Evolutionary conservation across 1,140 invertebrate species (phyloP).

Genomic region (Heliconius nattereri): DNA sequence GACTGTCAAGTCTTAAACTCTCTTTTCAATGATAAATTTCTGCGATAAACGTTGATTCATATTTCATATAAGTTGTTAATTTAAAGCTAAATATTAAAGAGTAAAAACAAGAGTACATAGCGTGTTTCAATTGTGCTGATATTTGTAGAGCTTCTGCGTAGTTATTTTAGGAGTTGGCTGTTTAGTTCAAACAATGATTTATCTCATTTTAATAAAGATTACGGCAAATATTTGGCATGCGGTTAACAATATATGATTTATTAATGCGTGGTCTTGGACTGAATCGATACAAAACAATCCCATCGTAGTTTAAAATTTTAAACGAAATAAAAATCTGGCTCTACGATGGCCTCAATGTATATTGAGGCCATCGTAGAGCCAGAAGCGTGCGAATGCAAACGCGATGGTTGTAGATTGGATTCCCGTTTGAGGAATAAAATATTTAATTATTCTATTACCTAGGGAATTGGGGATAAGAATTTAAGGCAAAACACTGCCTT

Average conservation of each 20-base stretch:
- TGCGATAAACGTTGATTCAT: neutral
- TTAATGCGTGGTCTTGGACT: neutral
- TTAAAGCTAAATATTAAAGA: too few species aligned
- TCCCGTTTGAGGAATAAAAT: too few species aligned
- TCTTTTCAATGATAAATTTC: constrained; percentile 6
- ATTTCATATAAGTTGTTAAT: neutral
- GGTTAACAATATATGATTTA: constrained; percentile 7
- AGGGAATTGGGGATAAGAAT: too few species aligned
- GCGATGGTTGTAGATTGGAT: too few species aligned
- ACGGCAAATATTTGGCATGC: constrained; percentile 5
- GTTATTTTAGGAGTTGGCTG: neutral
- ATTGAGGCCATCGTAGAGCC: too few species aligned
- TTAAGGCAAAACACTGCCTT: too few species aligned
- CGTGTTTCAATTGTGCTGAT: neutral
- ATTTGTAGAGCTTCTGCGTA: constrained; percentile 1
- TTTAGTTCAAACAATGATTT: constrained; percentile 1
- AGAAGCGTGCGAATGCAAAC: too few species aligned
- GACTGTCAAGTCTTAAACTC: constrained; percentile 4
- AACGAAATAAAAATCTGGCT: too few species aligned
- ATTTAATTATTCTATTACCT: too few species aligned
- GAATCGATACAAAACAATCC: neutral
- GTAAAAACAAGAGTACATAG: too few species aligned
- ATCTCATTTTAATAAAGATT: constrained; percentile 3
- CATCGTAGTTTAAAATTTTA: neutral
- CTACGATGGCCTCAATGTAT: too few species aligned